Evolutionary conservation across 2,888 invertebrate genomes (phyloP).

Genomic region (Stenoptilia bipunctidactyla): DNA sequence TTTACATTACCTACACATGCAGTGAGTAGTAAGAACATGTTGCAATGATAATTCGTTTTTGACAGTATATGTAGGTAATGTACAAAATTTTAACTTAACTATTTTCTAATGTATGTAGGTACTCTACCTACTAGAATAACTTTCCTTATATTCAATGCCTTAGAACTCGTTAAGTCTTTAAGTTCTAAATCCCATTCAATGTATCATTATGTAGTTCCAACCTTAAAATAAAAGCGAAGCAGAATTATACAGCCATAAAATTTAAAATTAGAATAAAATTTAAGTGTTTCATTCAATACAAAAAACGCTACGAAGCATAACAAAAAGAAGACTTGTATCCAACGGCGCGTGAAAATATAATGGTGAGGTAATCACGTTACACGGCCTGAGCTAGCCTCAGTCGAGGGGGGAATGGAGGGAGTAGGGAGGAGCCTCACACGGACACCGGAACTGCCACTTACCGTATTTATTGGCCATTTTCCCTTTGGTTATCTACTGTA

Average conservation of each 20-base stretch:
- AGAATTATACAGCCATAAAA: background rate
- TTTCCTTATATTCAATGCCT: too few relatives aligned
- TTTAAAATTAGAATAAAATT: background rate
- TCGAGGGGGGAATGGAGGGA: conserved; percentile 3
- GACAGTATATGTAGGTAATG: too few relatives aligned
- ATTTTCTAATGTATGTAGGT: too few relatives aligned
- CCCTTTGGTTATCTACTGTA: conserved; percentile 1
- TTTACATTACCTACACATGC: too few relatives aligned
- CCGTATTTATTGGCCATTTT: conserved; percentile 21
- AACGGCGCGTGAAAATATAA: conserved; percentile 21
- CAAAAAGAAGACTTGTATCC: conserved; percentile 4
- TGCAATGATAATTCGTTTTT: too few relatives aligned
- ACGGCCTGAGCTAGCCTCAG: background rate
- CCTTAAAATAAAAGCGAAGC: too few relatives aligned
- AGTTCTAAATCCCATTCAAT: too few relatives aligned
- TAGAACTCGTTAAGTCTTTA: too few relatives aligned
- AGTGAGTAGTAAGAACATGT: too few relatives aligned
- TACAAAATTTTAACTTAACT: too few relatives aligned
- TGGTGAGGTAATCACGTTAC: conserved; percentile 16
- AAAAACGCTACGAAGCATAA: background rate
- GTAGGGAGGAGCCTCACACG: conserved; percentile 13
- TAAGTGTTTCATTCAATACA: background rate
- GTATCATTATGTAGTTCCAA: too few relatives aligned
- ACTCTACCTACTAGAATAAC: too few relatives aligned
- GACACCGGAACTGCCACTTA: conserved; percentile 22